A percentile compares a stretch with the other conserved stretches of the same genome.
Evolutionary conservation across 2,888 invertebrate species (phyloP).

Genomic region (Cyaniris semiargus): DNA sequence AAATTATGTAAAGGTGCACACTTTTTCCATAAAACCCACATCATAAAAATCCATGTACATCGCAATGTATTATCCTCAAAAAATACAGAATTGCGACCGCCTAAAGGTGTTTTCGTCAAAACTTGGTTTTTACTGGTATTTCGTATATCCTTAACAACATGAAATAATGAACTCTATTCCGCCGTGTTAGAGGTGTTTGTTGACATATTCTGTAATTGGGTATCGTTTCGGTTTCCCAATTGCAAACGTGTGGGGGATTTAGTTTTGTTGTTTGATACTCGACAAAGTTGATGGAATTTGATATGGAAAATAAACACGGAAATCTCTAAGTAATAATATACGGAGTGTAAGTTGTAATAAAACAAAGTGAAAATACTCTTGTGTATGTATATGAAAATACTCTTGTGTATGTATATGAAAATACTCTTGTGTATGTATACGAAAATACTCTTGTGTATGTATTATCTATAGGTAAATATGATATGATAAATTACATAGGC

Average conservation of each 20-base stretch:
- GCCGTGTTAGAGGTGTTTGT: background rate
- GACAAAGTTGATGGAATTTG: background rate
- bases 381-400: too few relatives aligned
- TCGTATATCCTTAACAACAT: background rate
- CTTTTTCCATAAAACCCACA: background rate
- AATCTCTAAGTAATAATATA: too few relatives aligned
- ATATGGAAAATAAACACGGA: background rate
- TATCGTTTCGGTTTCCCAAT: conserved; percentile 12
- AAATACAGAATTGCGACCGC: background rate
- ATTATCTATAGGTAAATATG: too few relatives aligned
- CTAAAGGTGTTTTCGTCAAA: background rate
- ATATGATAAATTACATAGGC: too few relatives aligned
- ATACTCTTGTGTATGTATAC: too few relatives aligned
- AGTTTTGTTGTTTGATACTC: background rate
- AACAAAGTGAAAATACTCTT: too few relatives aligned
- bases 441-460: too few relatives aligned
- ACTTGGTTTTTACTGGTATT: background rate
- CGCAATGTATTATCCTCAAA: background rate
- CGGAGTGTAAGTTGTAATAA: too few relatives aligned
- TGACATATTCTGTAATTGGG: conserved; percentile 11
- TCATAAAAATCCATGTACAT: background rate
- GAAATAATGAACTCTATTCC: background rate
- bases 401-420: too few relatives aligned
- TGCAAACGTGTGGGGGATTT: background rate
- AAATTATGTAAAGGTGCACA: background rate